A percentile compares a stretch with the other conserved stretches of the same genome.
Conservation (phyloP, 2,888 invertebrate genomes). For the Exephanes ischioxanthus region DNA sequence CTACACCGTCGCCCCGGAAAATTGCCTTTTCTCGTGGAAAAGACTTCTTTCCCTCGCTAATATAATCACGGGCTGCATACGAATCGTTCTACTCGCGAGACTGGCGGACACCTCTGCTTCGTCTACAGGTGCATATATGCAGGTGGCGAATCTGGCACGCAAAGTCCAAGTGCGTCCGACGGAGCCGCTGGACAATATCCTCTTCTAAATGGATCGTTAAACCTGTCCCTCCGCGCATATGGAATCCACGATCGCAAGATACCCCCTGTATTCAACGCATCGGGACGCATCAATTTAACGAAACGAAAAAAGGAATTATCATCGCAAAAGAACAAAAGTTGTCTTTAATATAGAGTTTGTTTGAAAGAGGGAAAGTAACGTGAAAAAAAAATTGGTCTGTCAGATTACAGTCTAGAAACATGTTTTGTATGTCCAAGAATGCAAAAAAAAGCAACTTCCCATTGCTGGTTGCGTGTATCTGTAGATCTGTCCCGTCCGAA, state of each 20-base stretch:
- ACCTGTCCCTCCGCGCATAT: too few relatives aligned
- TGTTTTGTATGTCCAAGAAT: too few relatives aligned
- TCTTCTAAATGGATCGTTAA: neutral
- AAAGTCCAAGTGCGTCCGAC: neutral
- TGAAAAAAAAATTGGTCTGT: too few relatives aligned
- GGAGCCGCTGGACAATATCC: neutral
- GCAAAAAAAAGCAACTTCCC: too few relatives aligned
- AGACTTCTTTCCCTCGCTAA: conserved; percentile 45
- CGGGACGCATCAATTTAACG: neutral
- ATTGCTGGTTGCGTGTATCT: too few relatives aligned
- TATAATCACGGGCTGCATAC: conserved; percentile 61
- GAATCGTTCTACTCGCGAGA: conserved; percentile 49
- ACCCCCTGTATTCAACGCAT: neutral
- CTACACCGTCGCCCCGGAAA: conserved; percentile 78
- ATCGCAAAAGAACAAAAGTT: conserved; percentile 8
- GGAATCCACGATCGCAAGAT: neutral
- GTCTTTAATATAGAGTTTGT: neutral
- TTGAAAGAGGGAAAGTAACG: too few relatives aligned
- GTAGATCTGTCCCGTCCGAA: too few relatives aligned
- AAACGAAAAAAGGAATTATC: neutral
- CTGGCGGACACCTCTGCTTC: neutral
- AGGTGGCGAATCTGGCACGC: neutral
- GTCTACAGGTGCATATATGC: neutral
- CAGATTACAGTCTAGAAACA: too few relatives aligned
- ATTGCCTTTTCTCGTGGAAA: conserved; percentile 72